Percentiles rank a stretch among this genome's conserved stretches.
Conservation (phyloP, 1,140 invertebrate genomes). For the Microplitis demolitor region DNA sequence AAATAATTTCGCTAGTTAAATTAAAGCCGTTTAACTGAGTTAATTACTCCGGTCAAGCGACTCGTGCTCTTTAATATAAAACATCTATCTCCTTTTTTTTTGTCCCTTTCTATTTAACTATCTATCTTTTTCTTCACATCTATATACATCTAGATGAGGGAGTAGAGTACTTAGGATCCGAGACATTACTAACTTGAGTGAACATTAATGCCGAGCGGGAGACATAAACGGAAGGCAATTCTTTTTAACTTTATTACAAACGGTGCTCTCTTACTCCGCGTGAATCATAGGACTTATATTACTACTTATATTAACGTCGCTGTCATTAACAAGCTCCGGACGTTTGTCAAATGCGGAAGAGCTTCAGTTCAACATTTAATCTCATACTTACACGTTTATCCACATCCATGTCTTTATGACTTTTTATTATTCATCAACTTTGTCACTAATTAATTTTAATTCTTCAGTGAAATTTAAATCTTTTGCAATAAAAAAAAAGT, state of each 20-base stretch:
- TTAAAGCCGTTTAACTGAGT: neutral
- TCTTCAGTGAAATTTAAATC: neutral
- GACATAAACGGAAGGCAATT: slow-evolving; percentile 8
- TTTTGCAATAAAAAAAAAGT: neutral
- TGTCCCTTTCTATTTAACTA: too few species aligned
- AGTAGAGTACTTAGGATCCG: neutral
- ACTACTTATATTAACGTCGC: slow-evolving; percentile 17
- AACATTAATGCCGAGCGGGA: neutral
- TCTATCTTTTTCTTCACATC: neutral
- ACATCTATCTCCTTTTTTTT: too few species aligned
- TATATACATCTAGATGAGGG: neutral
- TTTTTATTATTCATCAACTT: too few species aligned
- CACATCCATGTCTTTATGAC: slow-evolving; percentile 18
- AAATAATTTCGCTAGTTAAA: neutral
- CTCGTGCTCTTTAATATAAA: neutral
- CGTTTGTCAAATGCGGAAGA: slow-evolving; percentile 25
- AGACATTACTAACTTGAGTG: neutral
- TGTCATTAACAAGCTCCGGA: slow-evolving; percentile 27
- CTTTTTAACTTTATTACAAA: slow-evolving; percentile 17
- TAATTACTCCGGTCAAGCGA: slow-evolving; percentile 15
- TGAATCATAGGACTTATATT: slow-evolving; percentile 26
- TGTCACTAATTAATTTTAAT: neutral
- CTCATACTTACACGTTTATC: slow-evolving; percentile 24
- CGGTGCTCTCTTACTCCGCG: slow-evolving; percentile 11
- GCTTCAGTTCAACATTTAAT: slow-evolving; percentile 6